Evolutionary conservation across 2,797 vertebrate genomes (phyloP), one percentile per base, ranked within the genome.

Genomic region (Siniperca scherzeri): DNA sequence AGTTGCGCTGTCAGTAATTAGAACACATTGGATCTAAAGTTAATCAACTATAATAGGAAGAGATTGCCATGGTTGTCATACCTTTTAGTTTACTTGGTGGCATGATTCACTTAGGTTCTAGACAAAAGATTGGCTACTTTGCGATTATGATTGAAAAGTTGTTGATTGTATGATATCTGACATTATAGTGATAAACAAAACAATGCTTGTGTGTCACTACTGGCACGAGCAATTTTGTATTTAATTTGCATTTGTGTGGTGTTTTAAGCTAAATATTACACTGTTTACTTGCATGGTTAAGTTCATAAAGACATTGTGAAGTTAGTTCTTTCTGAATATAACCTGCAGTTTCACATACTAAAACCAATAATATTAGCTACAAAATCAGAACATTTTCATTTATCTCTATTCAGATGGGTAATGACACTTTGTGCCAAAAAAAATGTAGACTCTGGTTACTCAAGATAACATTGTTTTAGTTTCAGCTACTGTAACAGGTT

Each of bases 21-120:
- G 50, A 86, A 75, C 48, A 80, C 33, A 76, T 59, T 77, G 52
- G 21, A 70, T 76, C 17, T 62, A 14, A 87, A 75, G 36, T 55
- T 55, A 53, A 85, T 70, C 70, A 80, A 7, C 42, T 12, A 16
- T 74, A 69, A 56, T 17, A 78, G 22, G 8, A 52, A 40, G 59
- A 73, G 8, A 56, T 42, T 78, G 27, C 17, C 12, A 62, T 69
- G 4, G 14, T 50, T 81, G 33, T 48, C 14, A 40, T 78, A 30
- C 21, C 30, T 44, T 53, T 72, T 25, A 68, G 36, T 19, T 72
- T 36, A 59, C 25, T 60, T 36, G 14, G 5, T 61, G 71, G 25
- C 30, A 9, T 52, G 27, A 53, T 62, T 77, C 16, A 74, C 7
- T 61, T 46, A 59, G 71, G 12, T 21, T 22, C 7, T 12, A 38